Percentiles rank a stretch among this genome's conserved stretches.
Evolutionary conservation across 2,888 invertebrate species (phyloP).

Genomic region (Altica lythri): DNA sequence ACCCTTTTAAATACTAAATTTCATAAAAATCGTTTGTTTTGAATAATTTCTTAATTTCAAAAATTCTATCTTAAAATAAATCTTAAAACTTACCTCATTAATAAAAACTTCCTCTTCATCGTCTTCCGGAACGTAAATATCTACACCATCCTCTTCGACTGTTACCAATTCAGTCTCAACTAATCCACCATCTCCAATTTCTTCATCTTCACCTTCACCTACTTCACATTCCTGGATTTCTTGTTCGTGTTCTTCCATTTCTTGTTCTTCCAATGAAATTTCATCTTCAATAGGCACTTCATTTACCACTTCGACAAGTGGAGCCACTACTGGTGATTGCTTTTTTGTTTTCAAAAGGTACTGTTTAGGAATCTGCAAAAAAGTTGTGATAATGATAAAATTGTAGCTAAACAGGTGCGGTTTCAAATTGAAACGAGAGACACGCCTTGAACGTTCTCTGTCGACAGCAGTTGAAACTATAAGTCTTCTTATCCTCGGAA

Average conservation of each 20-base stretch:
- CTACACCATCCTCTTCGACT: constrained; percentile 18
- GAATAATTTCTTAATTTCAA: not conserved
- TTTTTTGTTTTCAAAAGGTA: constrained; percentile 47
- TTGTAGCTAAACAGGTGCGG: too few relatives aligned
- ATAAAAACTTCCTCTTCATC: constrained; percentile 42
- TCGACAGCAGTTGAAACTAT: too few relatives aligned
- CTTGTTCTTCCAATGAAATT: constrained; percentile 36
- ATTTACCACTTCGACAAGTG: constrained; percentile 27
- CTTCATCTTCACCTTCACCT: constrained; percentile 19
- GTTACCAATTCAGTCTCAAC: constrained; percentile 26
- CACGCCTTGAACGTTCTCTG: too few relatives aligned
- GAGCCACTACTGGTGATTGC: constrained; percentile 26
- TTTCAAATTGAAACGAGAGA: too few relatives aligned
- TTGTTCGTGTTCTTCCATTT: constrained; percentile 29
- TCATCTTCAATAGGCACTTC: constrained; percentile 31
- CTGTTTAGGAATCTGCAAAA: constrained; percentile 44
- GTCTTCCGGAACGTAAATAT: constrained; percentile 28
- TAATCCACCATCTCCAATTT: constrained; percentile 8
- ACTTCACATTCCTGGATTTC: constrained; percentile 13
- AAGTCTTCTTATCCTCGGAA: too few relatives aligned
- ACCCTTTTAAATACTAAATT: not conserved
- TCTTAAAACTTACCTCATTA: constrained; percentile 46
- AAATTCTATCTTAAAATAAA: not conserved
- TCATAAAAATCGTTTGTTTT: not conserved
- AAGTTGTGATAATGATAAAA: too few relatives aligned